Evolutionary conservation across 2,888 invertebrate genomes (phyloP), one percentile per base, ranked within the genome.

Genomic region (Oligia strigilis): DNA sequence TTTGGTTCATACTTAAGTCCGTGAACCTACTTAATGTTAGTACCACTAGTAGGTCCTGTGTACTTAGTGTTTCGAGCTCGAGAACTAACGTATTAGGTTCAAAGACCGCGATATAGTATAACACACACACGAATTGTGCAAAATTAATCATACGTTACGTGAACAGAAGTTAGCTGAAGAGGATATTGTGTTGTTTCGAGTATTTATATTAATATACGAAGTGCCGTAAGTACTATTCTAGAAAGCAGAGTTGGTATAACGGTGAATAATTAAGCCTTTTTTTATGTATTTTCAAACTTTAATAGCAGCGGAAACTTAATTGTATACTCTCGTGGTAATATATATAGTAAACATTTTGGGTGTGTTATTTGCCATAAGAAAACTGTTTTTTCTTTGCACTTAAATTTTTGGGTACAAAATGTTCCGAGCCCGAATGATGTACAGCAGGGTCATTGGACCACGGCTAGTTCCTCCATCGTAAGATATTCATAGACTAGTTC

Each of bases 51-150:
- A 19, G 65, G 62, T 62, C 40, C 67, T 72, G 64, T 71, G 40
- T 81, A 85, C 85, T 85, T 85, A 72, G 72, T 75, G 86, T 75
- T 82, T 46, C 43, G n/a, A 65, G 69, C 72, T 74, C n/a, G 6
- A 71, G 29, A 85, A 76, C 64, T 66, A 72, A 81, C 55, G 75
- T 75, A 64, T 64, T 83, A 66, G 13, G 84, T 84, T 69, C 64
- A 72, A 72, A 85, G 36, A 72, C 75, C 40, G 14, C 14, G 11
- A 49, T 74, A 72, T 2, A 46, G 36, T 75, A 49, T 72, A 55
- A 72, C 58, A 58, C 58, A 11, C 58, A 58, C 58, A n/a, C n/a
- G 19, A 19, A 52, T 67, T 71, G 46, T 82, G 46, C 29, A 69
- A 55, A 58, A 66, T 80, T 70, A 80, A 80, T 72, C 17, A 67